phyloP scores from a whole-genome alignment of 1,140 invertebrate genomes.

The Drosophila mauritiana region DNA sequence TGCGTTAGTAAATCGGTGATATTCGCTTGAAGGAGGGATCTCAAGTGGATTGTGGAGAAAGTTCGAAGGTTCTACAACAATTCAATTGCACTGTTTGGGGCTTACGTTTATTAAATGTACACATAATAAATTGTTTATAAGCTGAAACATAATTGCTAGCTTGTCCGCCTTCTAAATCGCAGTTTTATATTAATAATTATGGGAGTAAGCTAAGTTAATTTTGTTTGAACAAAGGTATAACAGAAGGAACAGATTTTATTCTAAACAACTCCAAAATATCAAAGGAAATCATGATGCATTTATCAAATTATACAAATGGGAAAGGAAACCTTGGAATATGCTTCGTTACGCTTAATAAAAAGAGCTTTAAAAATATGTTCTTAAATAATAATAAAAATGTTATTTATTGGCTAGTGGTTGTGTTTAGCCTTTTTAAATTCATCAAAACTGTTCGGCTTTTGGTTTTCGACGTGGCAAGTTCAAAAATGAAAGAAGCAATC shows the following conservation, averaged over 20 bases:
- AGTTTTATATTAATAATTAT: conserved; percentile 9
- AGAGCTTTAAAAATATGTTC: background rate
- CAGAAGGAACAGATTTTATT: background rate
- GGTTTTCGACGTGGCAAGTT: background rate
- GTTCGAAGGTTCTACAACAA: background rate
- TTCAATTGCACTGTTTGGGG: conserved; percentile 23
- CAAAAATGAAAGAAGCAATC: conserved; percentile 5
- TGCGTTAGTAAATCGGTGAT: conserved; percentile 29
- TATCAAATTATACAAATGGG: background rate
- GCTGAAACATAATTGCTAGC: conserved; percentile 20
- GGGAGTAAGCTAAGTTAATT: background rate
- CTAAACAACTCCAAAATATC: background rate
- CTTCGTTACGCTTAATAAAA: background rate
- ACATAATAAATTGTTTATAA: conserved; percentile 26
- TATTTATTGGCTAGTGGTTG: background rate
- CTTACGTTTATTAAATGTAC: conserved; percentile 43
- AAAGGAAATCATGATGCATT: background rate
- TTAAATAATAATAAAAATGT: background rate
- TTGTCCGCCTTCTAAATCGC: conserved; percentile 20
- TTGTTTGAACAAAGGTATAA: background rate
- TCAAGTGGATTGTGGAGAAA: background rate
- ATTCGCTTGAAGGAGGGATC: background rate
- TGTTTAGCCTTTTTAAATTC: conserved; percentile 1
- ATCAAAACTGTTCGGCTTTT: background rate
- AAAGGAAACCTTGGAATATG: background rate